Conservation (phyloP, 2,113 vertebrate genomes). For the Elgaria multicarinata region DNA sequence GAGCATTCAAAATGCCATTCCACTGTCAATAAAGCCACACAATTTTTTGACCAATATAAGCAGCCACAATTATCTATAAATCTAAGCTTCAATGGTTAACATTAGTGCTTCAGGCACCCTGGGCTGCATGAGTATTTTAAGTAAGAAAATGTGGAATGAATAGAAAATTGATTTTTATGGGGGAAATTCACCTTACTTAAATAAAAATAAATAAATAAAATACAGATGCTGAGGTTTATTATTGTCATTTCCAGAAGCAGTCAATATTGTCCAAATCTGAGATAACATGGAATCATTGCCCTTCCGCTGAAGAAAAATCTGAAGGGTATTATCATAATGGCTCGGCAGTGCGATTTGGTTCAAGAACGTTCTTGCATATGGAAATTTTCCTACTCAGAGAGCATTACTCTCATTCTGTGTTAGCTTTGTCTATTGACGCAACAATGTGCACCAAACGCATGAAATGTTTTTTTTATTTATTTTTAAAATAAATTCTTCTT, state of each 20-base stretch:
- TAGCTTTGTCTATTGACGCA: slow-evolving; percentile 64
- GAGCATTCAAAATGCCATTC: slow-evolving; percentile 37
- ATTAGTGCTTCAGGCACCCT: slow-evolving; percentile 56
- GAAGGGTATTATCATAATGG: slow-evolving; percentile 69
- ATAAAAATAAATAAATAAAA: slow-evolving; percentile 43
- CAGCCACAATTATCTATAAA: slow-evolving; percentile 68
- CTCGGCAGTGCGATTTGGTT: slow-evolving; percentile 60
- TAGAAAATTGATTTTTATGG: slow-evolving; percentile 42
- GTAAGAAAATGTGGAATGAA: slow-evolving; percentile 59
- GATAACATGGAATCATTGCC: slow-evolving; percentile 60
- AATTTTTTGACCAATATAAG: slow-evolving; percentile 66
- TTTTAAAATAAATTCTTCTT: slow-evolving; percentile 69
- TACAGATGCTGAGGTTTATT: slow-evolving; percentile 50
- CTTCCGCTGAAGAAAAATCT: slow-evolving; percentile 62
- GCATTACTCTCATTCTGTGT: slow-evolving; percentile 55
- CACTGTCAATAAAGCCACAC: slow-evolving; percentile 39
- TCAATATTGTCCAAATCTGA: slow-evolving; percentile 69
- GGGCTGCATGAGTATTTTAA: slow-evolving; percentile 60
- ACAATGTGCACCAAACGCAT: slow-evolving; percentile 48
- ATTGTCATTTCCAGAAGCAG: slow-evolving; percentile 61
- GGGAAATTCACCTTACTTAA: slow-evolving; percentile 50
- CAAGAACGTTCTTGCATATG: slow-evolving; percentile 59
- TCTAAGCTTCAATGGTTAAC: slow-evolving; percentile 66
- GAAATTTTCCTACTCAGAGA: slow-evolving; percentile 47
- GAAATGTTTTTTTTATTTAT: slow-evolving; percentile 59